Conservation (phyloP, 2,888 invertebrate genomes). For the Temnothorax rugatulus region DNA sequence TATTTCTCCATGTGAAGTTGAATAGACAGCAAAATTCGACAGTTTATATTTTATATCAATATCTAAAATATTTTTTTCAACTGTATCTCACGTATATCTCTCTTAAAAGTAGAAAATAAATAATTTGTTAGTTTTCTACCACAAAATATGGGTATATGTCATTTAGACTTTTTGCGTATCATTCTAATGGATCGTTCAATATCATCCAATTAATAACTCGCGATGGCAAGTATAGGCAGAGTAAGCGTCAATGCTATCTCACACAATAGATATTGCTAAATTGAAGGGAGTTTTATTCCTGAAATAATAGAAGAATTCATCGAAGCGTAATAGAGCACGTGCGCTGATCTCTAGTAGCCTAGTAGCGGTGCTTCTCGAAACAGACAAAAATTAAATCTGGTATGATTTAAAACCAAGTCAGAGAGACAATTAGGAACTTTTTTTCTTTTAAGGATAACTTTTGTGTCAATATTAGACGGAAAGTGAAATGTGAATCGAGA, state of each 20-base stretch:
- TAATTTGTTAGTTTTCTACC: not conserved
- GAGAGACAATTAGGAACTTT: conserved; percentile 56
- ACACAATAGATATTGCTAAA: conserved; percentile 64
- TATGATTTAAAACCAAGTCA: conserved; percentile 64
- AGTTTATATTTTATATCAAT: not conserved
- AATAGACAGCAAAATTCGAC: not conserved
- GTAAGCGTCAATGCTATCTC: conserved; percentile 56
- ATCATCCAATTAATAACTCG: conserved; percentile 68
- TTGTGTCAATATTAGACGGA: conserved; percentile 55
- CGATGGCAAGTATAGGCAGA: conserved; percentile 34
- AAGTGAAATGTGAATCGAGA: conserved; percentile 53
- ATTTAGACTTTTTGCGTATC: not conserved
- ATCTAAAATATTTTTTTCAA: not conserved
- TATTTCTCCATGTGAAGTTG: not conserved
- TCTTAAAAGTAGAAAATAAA: not conserved
- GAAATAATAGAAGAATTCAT: conserved; percentile 64
- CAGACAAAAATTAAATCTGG: conserved; percentile 40
- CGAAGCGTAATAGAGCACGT: conserved; percentile 58
- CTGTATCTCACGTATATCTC: not conserved
- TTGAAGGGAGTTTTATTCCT: conserved; percentile 61
- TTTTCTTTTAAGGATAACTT: conserved; percentile 41
- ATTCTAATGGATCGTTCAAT: conserved; percentile 54
- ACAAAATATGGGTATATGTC: not conserved
- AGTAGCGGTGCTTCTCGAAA: conserved; percentile 26
- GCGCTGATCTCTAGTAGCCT: conserved; percentile 19